Evolutionary conservation across 1,140 invertebrate genomes (phyloP).

Genomic region (Pachypeltis micranthus): DNA sequence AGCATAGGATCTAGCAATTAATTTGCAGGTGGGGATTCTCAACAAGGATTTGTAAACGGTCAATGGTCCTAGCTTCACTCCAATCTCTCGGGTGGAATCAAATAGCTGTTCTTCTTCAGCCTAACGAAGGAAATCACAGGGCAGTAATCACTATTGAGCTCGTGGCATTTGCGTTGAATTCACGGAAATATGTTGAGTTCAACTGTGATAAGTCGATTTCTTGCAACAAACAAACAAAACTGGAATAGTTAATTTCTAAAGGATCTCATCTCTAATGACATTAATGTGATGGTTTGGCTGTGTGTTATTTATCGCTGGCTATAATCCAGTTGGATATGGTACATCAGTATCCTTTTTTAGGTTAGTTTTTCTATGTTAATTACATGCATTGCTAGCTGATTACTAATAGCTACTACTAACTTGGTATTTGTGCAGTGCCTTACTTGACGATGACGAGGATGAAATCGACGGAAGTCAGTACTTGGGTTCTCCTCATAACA

Average conservation of each 20-base stretch:
- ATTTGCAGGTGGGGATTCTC: no score
- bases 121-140: no score
- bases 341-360: not conserved
- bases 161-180: no score
- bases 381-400: not conserved
- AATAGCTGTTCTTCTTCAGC: no score
- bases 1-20: no score
- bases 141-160: no score
- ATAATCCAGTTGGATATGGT: not conserved
- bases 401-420: not conserved
- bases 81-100: no score
- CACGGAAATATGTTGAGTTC: no score
- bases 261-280: not conserved
- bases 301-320: not conserved
- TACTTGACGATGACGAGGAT: not conserved
- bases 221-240: no score
- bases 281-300: not conserved
- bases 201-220: no score
- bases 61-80: no score
- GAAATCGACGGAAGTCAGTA: constrained; percentile 4
- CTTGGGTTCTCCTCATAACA: constrained; percentile 64
- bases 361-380: not conserved
- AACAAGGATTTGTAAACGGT: no score
- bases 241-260: not conserved
- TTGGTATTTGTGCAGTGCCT: not conserved